Percentiles rank a stretch among this genome's conserved stretches.
phyloP scores from a whole-genome alignment of 2,797 vertebrate genomes.

The Orientallactaga sibirica region DNA sequence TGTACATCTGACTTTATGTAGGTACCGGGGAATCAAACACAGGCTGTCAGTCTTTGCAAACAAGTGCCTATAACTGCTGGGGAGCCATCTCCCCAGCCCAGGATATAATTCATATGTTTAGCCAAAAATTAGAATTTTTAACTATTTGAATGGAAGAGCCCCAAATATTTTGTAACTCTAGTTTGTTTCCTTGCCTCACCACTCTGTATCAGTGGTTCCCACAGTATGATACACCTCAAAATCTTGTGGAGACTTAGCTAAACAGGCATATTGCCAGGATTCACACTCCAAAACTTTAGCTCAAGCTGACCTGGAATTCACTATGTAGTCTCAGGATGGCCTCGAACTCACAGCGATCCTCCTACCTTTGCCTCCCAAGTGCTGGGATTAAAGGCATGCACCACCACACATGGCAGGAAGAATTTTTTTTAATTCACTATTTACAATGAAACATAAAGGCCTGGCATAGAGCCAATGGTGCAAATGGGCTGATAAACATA shows the following conservation, averaged over 20 bases:
- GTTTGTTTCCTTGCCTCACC: background rate
- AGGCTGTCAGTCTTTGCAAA: too few species aligned
- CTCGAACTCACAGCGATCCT: too few species aligned
- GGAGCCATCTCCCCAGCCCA: too few species aligned
- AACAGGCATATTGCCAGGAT: background rate
- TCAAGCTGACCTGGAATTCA: too few species aligned
- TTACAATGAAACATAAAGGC: constrained; percentile 5
- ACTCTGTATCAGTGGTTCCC: background rate
- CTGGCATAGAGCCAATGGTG: background rate
- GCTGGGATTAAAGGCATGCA: too few species aligned
- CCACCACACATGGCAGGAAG: too few species aligned
- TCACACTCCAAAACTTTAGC: background rate
- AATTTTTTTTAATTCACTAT: background rate
- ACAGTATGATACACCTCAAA: background rate
- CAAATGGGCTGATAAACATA: background rate
- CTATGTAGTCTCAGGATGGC: too few species aligned
- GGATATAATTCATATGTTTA: background rate
- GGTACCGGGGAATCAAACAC: too few species aligned
- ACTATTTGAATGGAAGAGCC: background rate
- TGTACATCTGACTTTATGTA: too few species aligned
- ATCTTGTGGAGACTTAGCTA: background rate
- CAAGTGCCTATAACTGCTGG: too few species aligned
- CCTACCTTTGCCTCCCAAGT: too few species aligned
- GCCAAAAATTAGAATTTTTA: constrained; percentile 7
- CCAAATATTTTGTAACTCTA: background rate